A percentile compares a stretch with the other conserved stretches of the same genome.
These are phyloP conservation scores for Lasioglossum pauxillum DNA, from an alignment of 2,888 invertebrate species.

Conservation along the genomic window DNA sequence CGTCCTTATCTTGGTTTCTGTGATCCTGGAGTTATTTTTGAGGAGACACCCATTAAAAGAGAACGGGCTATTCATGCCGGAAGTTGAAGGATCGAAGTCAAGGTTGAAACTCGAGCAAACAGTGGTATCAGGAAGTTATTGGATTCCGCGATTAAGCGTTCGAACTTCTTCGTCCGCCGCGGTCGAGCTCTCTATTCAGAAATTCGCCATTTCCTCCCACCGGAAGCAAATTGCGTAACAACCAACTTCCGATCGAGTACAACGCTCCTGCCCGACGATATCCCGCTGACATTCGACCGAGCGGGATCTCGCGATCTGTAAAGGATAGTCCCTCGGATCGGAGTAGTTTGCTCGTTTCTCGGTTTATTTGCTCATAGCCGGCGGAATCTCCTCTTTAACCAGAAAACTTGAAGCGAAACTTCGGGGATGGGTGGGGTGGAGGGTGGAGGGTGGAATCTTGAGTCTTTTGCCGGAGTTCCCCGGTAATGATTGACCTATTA, in stretches of 20 bases:
- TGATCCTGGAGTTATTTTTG: background rate
- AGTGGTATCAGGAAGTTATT: background rate
- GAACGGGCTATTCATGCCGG: no score
- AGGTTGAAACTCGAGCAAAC: background rate
- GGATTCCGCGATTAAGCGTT: constrained; percentile 7
- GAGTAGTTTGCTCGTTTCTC: constrained; percentile 9
- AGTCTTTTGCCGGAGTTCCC: background rate
- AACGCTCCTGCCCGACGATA: background rate
- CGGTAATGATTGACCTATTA: constrained; percentile 31
- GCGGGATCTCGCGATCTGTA: constrained; percentile 13
- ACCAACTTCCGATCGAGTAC: background rate
- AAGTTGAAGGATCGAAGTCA: background rate
- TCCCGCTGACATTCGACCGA: constrained; percentile 20
- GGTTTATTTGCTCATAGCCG: constrained; percentile 20
- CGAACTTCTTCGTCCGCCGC: background rate
- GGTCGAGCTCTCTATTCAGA: background rate
- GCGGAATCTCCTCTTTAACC: constrained; percentile 30
- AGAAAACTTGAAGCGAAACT: constrained; percentile 35
- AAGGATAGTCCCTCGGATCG: constrained; percentile 7
- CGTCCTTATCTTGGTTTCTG: background rate
- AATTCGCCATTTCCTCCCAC: background rate
- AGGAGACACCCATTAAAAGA: background rate
- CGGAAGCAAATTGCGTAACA: constrained; percentile 5
- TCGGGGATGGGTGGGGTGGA: background rate
- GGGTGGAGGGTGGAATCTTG: background rate